phyloP scores from a whole-genome alignment of 2,888 invertebrate genomes.

The Melipona bicolor region DNA sequence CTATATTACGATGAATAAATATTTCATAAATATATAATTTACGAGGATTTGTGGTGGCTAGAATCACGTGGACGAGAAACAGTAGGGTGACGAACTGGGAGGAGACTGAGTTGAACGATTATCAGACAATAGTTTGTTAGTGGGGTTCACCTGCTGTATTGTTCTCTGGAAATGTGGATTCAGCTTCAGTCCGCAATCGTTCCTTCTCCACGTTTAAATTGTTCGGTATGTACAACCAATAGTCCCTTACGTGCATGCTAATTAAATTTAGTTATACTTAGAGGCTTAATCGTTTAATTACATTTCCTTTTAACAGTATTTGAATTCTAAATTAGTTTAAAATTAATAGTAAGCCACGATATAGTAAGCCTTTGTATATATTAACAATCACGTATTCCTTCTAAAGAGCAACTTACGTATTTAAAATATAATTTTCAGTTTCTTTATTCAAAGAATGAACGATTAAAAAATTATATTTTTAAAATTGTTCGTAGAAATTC shows the following conservation, averaged over 20 bases:
- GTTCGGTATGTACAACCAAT: slow-evolving; percentile 44
- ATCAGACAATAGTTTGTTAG: slow-evolving; percentile 84
- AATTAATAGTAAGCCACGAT: not conserved
- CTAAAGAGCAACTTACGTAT: not conserved
- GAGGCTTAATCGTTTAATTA: not conserved
- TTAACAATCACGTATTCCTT: not conserved
- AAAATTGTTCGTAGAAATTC: not conserved
- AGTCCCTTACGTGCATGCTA: slow-evolving; percentile 39
- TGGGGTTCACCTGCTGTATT: slow-evolving; percentile 83
- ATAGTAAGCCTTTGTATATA: not conserved
- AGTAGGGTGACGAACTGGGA: slow-evolving; percentile 53
- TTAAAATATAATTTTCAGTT: not conserved
- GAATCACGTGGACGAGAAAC: slow-evolving; percentile 53
- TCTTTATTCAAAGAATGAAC: slow-evolving; percentile 32
- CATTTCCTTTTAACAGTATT: not conserved
- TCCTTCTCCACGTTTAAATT: slow-evolving; percentile 66
- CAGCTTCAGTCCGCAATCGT: slow-evolving; percentile 76
- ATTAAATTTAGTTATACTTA: slow-evolving; percentile 31
- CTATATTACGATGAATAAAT: slow-evolving; percentile 13
- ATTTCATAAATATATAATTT: slow-evolving; percentile 19
- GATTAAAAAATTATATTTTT: slow-evolving; percentile 13
- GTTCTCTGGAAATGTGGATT: slow-evolving; percentile 82
- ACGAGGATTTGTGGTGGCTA: slow-evolving; percentile 55
- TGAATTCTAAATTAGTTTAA: not conserved
- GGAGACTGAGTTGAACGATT: slow-evolving; percentile 77